Evolutionary conservation across 1,140 invertebrate species (phyloP).

Genomic region (Drosophila fuyamai): DNA sequence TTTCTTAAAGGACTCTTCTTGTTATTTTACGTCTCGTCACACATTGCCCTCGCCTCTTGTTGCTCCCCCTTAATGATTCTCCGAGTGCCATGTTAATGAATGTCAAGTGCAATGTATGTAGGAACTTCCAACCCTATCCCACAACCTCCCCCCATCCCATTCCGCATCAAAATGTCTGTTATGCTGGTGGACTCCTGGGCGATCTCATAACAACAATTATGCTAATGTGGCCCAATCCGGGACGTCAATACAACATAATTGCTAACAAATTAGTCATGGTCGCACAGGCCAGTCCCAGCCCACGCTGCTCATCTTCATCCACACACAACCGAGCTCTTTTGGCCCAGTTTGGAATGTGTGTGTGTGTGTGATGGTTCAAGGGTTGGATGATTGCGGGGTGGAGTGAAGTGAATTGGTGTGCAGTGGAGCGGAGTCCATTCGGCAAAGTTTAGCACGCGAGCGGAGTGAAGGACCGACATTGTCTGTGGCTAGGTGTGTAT

Average conservation of each 20-base stretch:
- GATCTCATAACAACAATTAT: slow-evolving; percentile 76
- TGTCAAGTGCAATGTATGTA: slow-evolving; percentile 44
- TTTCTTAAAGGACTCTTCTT: not conserved
- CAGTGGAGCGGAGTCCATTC: slow-evolving; percentile 29
- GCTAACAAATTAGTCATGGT: slow-evolving; percentile 80
- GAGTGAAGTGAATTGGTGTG: slow-evolving; percentile 14
- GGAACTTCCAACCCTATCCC: slow-evolving; percentile 4
- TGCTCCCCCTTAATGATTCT: slow-evolving; percentile 9
- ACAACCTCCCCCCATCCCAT: not conserved
- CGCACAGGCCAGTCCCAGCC: slow-evolving; percentile 49
- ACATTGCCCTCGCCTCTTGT: not conserved
- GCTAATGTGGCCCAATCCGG: slow-evolving; percentile 72
- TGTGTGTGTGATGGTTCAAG: slow-evolving; percentile 1
- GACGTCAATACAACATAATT: slow-evolving; percentile 77
- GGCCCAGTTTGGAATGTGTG: slow-evolving; percentile 43
- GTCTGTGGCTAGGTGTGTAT: slow-evolving; percentile 51
- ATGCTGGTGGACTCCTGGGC: slow-evolving; percentile 47
- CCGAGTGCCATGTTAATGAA: slow-evolving; percentile 46
- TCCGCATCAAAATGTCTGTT: slow-evolving; percentile 10
- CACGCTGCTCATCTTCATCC: slow-evolving; percentile 11
- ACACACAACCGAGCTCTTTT: slow-evolving; percentile 8
- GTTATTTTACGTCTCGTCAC: slow-evolving; percentile 25
- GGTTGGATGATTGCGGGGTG: not conserved
- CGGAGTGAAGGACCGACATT: slow-evolving; percentile 16
- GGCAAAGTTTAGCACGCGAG: slow-evolving; percentile 62